Base-by-base conservation (phyloP, 1,140 invertebrate species). In the Riptortus pedestris region DNA sequence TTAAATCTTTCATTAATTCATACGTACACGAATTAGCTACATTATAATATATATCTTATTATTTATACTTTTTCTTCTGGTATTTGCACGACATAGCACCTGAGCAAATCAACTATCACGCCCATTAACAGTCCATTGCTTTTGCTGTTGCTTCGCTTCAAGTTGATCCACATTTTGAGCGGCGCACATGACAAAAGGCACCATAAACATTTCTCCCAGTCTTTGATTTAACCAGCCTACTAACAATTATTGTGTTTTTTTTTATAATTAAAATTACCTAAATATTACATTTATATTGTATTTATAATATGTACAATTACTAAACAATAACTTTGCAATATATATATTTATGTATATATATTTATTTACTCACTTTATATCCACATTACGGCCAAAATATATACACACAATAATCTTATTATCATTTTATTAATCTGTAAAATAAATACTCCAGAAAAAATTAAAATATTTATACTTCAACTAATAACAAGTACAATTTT, bases 21-120 rank as follows among this genome's bases (percentile, higher is more conserved):
- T 63, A 51, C 18, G 55, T 22, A 51, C 27, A 63, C 28, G 29
- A 31, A 47, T 55, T 18, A 63, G 28, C 31, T 31, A 60, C 28
- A 60, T 63, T 29, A 12, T 51, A 20, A 7, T 62, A 24, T 24
- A 48, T 16, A 63, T 24, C 31, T 45, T 28, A 18, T 22, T 38
- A 24, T 58, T n/a, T 47, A 20, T 27, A 16, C 14, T 47, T 47
- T 64, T 24, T 22, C 24, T 22, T 43, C n/a, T 38, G 31, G 28
- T 31, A 58, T 64, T 64, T 64, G 63, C 63, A 64, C 63, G 52
- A 51, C 63, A 31, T 64, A 64, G 63, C 63, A 64, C 63, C 63
- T 64, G 63, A 59, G 63, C 63, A 64, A 64, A 64, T 64, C 63
- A 59, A 59, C 63, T 31, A 58, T 51, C 38, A 18, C 63, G 26